Evolutionary conservation across 2,888 invertebrate species (phyloP).

Genomic region (Himalopsyche kuldschensis): DNA sequence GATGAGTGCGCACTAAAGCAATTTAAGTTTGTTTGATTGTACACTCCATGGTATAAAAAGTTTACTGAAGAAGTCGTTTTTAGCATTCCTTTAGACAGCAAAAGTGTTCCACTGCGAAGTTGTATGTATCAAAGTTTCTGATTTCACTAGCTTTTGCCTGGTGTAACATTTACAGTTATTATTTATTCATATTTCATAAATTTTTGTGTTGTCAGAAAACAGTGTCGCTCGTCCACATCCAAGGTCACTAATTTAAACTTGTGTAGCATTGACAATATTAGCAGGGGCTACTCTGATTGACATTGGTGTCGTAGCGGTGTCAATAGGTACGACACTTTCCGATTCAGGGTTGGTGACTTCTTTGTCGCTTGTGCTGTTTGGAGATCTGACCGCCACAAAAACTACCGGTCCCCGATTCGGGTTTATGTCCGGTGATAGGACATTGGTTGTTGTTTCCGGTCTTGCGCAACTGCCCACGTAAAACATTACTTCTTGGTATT

Average conservation of each 20-base stretch:
- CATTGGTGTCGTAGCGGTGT: background rate
- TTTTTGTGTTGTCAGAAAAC: no score
- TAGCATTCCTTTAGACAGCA: no score
- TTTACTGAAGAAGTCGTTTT: no score
- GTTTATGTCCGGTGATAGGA: background rate
- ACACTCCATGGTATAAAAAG: no score
- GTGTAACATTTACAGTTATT: no score
- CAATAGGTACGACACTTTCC: background rate
- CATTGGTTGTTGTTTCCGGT: background rate
- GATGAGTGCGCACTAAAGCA: no score
- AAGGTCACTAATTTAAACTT: background rate
- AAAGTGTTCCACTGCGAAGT: no score
- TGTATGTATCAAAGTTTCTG: no score
- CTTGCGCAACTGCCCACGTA: conserved; percentile 4
- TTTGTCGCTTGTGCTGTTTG: background rate
- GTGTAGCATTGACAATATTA: background rate
- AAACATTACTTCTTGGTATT: conserved; percentile 26
- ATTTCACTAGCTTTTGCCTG: no score
- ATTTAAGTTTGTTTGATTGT: no score
- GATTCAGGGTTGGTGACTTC: background rate
- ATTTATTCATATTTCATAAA: no score
- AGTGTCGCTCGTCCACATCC: no score
- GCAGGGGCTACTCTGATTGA: background rate
- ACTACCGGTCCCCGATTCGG: background rate
- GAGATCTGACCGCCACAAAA: background rate